phyloP scores from a whole-genome alignment of 2,113 vertebrate species.

The Pedetes capensis region DNA sequence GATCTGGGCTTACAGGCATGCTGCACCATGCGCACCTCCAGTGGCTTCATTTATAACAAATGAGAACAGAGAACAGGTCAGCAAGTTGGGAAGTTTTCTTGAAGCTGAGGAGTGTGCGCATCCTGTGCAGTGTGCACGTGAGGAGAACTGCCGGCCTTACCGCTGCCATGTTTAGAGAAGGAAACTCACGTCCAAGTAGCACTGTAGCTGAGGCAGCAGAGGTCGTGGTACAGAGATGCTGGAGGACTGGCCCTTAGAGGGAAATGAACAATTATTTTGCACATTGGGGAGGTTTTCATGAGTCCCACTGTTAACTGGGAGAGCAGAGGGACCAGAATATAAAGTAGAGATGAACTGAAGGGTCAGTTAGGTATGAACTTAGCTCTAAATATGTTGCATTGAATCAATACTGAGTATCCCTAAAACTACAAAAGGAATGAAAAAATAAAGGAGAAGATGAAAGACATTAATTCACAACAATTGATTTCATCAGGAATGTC shows the following conservation, averaged over 20 bases:
- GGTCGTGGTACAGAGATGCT: not conserved
- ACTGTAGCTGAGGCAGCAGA: not conserved
- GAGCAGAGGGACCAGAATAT: not conserved
- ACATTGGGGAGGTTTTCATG: not conserved
- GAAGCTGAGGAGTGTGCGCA: rapidly evolving
- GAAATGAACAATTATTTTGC: not conserved
- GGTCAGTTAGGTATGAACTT: not conserved
- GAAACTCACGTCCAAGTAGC: not conserved
- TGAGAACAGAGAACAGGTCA: not conserved
- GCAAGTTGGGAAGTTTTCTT: not conserved
- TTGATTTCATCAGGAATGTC: not conserved
- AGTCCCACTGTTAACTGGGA: not conserved
- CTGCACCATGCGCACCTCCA: not conserved
- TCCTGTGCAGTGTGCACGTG: not conserved
- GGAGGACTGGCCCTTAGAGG: not conserved
- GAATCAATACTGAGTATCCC: not conserved
- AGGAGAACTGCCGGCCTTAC: not conserved
- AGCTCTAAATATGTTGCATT: not conserved
- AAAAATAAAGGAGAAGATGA: not conserved
- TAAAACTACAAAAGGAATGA: not conserved
- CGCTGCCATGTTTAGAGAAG: not conserved
- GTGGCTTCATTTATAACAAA: not conserved
- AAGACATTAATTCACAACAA: not conserved
- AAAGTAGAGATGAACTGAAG: not conserved
- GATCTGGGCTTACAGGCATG: not conserved